phyloP scores from a whole-genome alignment of 2,113 vertebrate genomes.

The Chloebia gouldiae region DNA sequence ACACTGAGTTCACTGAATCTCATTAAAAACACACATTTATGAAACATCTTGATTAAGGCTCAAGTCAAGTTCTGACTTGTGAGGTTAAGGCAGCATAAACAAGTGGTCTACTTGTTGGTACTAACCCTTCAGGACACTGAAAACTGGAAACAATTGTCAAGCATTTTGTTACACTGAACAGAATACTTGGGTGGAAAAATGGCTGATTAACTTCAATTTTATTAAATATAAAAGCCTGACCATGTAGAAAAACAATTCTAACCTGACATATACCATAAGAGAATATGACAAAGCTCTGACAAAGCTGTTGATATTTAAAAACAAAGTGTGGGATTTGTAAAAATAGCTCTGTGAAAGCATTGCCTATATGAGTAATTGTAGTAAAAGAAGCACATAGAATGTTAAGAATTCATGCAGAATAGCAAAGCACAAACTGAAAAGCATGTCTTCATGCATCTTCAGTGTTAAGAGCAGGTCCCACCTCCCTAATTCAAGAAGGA shows the following conservation, averaged over 20 bases:
- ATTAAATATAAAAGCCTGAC: background rate
- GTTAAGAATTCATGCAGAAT: background rate
- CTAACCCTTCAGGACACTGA: background rate
- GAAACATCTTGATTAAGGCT: background rate
- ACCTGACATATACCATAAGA: background rate
- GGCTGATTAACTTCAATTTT: background rate
- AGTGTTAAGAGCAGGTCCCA: background rate
- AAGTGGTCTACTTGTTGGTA: background rate
- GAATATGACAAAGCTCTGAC: no score
- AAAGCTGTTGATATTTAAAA: background rate
- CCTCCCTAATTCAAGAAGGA: background rate
- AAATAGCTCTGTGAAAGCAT: background rate
- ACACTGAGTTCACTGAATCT: background rate
- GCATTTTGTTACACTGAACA: background rate
- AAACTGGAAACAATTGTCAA: background rate
- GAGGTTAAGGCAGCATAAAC: background rate
- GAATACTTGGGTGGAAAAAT: background rate
- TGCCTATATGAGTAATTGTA: background rate
- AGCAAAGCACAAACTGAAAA: background rate
- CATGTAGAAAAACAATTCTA: background rate
- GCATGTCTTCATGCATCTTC: background rate
- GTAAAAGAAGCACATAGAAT: background rate
- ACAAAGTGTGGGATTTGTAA: background rate
- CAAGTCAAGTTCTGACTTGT: background rate
- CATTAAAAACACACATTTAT: background rate